Percentiles rank a stretch among this genome's conserved stretches.
Evolutionary conservation across 2,888 invertebrate genomes (phyloP).

Genomic region (Drosophila kambysellisi): DNA sequence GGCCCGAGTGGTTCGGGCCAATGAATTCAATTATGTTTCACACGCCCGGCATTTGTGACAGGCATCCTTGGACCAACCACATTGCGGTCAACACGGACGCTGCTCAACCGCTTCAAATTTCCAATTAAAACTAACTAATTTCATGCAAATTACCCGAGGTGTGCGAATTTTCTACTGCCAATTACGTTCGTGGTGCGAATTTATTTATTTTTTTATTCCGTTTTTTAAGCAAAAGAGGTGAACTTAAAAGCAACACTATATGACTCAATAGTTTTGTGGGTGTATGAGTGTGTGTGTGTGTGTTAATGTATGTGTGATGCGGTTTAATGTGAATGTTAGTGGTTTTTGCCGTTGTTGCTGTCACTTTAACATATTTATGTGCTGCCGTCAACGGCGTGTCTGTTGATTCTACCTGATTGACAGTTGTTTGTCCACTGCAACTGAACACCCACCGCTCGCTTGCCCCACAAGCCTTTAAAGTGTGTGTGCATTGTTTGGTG

Average conservation of each 20-base stretch:
- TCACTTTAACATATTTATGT: constrained; percentile 70
- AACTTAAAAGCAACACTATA: constrained; percentile 28
- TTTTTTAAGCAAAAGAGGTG: constrained; percentile 36
- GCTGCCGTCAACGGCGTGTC: constrained; percentile 60
- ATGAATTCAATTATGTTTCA: constrained; percentile 42
- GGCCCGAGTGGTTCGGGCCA: constrained; percentile 3
- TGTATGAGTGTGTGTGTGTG: neutral
- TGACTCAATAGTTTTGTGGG: constrained; percentile 25
- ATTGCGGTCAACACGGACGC: neutral
- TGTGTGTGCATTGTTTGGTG: constrained; percentile 2
- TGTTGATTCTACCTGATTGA: constrained; percentile 63
- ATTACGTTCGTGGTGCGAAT: constrained; percentile 24
- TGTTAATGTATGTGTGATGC: neutral
- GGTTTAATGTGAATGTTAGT: constrained; percentile 6
- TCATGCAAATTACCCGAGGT: constrained; percentile 54
- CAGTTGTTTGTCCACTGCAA: constrained; percentile 63
- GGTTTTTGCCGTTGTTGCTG: constrained; percentile 40
- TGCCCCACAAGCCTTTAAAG: neutral
- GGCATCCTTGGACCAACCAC: neutral
- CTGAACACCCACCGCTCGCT: constrained; percentile 26
- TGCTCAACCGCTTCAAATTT: constrained; percentile 58
- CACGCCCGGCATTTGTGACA: constrained; percentile 22
- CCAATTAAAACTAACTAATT: constrained; percentile 74
- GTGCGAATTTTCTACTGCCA: constrained; percentile 51
- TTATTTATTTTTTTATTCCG: neutral